Percentiles rank a stretch among this genome's conserved stretches.
These are phyloP conservation scores for Podabrus alpinus DNA, from an alignment of 2,888 invertebrate species.

Conservation along the genomic window DNA sequence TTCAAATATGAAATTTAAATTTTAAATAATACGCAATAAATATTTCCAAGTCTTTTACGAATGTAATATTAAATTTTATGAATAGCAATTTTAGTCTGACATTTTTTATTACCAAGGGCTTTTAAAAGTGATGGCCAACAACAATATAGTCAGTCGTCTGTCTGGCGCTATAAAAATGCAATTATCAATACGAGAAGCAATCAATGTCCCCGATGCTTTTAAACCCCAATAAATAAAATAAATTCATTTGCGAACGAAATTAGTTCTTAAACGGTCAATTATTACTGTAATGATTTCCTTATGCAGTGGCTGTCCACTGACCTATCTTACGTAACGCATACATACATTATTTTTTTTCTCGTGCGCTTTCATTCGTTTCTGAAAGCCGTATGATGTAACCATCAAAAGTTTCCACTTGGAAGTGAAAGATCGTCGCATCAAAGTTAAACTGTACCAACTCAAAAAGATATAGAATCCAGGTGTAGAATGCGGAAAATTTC, in stretches of 20 bases:
- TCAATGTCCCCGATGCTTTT: neutral
- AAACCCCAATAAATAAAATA: neutral
- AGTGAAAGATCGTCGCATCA: neutral
- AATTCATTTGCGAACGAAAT: neutral
- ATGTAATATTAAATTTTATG: neutral
- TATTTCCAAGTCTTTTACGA: neutral
- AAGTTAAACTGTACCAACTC: neutral
- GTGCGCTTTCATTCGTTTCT: neutral
- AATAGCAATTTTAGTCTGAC: neutral
- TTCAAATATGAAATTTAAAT: neutral
- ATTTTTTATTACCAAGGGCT: constrained; percentile 17
- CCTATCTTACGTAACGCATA: neutral
- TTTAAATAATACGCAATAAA: neutral
- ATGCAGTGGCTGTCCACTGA: neutral
- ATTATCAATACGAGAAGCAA: neutral
- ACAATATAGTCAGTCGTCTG: constrained; percentile 17
- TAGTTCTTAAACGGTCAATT: neutral
- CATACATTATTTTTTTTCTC: neutral
- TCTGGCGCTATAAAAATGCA: constrained; percentile 12
- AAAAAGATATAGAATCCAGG: neutral
- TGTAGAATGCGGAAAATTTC: neutral
- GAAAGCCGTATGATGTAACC: neutral
- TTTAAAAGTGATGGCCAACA: constrained; percentile 16
- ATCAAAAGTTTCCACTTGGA: neutral
- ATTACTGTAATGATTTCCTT: neutral